These are phyloP conservation scores for Andrena cerasifolii DNA, from an alignment of 1,140 invertebrate species.

Conservation along the genomic window DNA sequence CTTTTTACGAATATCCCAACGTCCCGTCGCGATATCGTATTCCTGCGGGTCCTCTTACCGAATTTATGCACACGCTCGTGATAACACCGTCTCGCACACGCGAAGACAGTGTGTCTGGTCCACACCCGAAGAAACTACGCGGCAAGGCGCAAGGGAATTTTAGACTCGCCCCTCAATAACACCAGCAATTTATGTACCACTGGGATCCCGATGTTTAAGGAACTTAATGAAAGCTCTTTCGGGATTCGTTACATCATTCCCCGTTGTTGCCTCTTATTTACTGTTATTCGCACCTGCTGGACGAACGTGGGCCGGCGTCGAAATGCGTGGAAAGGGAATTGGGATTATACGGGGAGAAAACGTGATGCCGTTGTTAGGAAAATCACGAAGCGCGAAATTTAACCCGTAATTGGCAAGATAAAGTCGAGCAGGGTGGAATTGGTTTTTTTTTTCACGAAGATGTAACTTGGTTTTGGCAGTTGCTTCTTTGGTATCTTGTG, in stretches of 20 bases:
- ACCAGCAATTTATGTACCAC: conserved; percentile 6
- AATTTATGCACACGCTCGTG: conserved; percentile 30
- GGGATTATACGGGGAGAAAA: too few species aligned
- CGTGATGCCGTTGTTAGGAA: too few species aligned
- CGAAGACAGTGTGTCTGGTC: not conserved
- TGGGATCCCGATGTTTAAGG: conserved; percentile 2
- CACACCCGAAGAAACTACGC: not conserved
- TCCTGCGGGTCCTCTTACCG: conserved; percentile 39
- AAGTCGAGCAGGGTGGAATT: too few species aligned
- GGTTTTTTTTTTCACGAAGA: too few species aligned
- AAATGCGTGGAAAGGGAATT: too few species aligned
- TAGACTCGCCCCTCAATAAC: not conserved
- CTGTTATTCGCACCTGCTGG: conserved; percentile 4
- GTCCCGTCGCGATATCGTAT: conserved; percentile 28
- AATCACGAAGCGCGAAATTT: too few species aligned
- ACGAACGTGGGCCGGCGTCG: not conserved
- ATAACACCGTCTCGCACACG: not conserved
- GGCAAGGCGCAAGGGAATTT: not conserved
- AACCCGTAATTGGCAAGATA: too few species aligned
- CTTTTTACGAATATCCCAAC: conserved; percentile 50
- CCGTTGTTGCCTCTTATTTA: conserved; percentile 7
- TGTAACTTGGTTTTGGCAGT: too few species aligned
- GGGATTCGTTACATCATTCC: not conserved
- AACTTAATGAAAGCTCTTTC: conserved; percentile 5
- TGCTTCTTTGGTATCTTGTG: too few species aligned